Base-by-base conservation (phyloP, 2,888 invertebrate species). In the Alcis repandata region DNA sequence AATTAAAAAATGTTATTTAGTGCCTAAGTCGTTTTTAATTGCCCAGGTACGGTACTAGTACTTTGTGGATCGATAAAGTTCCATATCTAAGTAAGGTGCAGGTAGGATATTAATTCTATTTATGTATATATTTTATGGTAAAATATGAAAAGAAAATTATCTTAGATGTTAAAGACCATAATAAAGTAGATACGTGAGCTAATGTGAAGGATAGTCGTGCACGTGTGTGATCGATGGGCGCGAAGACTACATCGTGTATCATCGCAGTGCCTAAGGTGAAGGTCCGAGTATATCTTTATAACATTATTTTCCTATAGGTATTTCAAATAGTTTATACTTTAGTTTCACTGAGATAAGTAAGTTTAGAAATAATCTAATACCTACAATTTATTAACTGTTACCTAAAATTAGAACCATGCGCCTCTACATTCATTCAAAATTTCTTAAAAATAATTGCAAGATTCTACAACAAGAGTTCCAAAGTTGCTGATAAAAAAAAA, bases 141-240 rank as follows among this genome's bases (percentile, higher is more conserved):
- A 40, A 22, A 53, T 2, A 27, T 17, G 8, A 15, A 20, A n/a
- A 11, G 49, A 62, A 63, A 68, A 63, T 59, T 38, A 48, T 32
- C 17, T 33, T 19, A 32, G 41, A 41, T 49, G 19, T 32, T 40
- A 32, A 58, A 41, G 1, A 41, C 9, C 9, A 43, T 51, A 60
- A 48, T 67, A 64, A 56, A 64, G 67, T 64, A 59, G 54, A 62
- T 62, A 66, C 59, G 59, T 65, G 51, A 67, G 71, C 61, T 71
- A 72, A 68, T 63, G 69, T 69, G 71, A 73, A 73, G 70, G 73
- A 73, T 71, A 71, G 70, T 72, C 73, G 59, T 71, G 69, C 67
- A 53, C 54, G 59, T 32, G 52, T 57, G 68, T 65, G 73, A 72
- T 72, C 67, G 72, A 73, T 70, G 59, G 62, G 59, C 51, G 59